Evolutionary conservation across 2,113 vertebrate genomes (phyloP), one percentile per base, ranked within the genome.

Genomic region (Junco hyemalis): DNA sequence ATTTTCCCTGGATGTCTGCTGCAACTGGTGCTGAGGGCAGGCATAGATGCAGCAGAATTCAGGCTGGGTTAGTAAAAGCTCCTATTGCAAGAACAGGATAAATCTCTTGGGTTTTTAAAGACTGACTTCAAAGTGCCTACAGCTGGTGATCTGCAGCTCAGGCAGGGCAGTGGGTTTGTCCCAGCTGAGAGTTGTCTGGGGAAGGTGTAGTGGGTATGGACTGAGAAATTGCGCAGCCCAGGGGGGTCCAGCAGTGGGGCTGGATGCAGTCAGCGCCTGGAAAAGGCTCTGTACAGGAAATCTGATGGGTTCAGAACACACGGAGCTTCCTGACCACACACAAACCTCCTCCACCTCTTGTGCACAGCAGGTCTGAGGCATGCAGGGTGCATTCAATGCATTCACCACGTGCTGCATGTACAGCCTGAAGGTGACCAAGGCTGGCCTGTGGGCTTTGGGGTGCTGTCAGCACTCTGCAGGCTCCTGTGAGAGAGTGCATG

Each of bases 1-100:
- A 21, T 87, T 78, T 91, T 35, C 11, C 28, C 13, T 25, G 77
- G 14, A 17, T 53, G 12, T 6, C 5, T 51, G 26, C 40, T 72
- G 35, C 29, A 74, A 1, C 13, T 0, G 3, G 7, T 81, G n/a
- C 20, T 22, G 31, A 5, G 31, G 54, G 31, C 11, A 64, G 33
- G 14, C 5, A 4, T 2, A 38, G 42, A 15, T 9, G 12, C 25
- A 51, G 50, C 11, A 11, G 9, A 26, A 33, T 2, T 0, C 0
- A 26, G 35, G 28, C 48, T 21, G 15, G 23, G 6, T 59, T 51
- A 45, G 20, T 15, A 78, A 59, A 74, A 17, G 18, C 6, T 59
- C 26, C 72, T 54, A 1, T 25, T 48, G n/a, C 25, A 78, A 78
- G 54, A 45, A 28, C 0, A 66, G 29, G 8, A 59, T 51, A 35